These are phyloP conservation scores for Trilocha varians DNA, from an alignment of 2,888 invertebrate species.

Conservation along the genomic window DNA sequence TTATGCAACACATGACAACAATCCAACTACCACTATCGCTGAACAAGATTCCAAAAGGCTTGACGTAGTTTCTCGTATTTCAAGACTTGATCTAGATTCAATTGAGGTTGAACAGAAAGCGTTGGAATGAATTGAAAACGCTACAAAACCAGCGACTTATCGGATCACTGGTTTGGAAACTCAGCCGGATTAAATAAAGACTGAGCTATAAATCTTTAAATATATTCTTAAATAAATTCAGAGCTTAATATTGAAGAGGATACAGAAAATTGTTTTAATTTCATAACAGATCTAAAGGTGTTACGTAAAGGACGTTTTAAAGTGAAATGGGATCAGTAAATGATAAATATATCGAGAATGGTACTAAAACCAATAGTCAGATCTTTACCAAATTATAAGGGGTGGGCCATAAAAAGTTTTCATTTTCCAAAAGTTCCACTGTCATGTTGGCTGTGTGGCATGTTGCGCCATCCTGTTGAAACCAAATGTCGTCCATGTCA, in stretches of 20 bases:
- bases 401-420: too few species aligned
- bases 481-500: too few species aligned
- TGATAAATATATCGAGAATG: too few species aligned
- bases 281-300: neutral
- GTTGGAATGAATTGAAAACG: neutral
- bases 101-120: constrained; percentile 2
- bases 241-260: neutral
- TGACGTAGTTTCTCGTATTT: neutral
- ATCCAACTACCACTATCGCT: too few species aligned
- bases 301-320: too few species aligned
- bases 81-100: constrained; percentile 2
- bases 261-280: neutral
- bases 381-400: too few species aligned
- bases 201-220: neutral
- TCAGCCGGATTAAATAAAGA: neutral
- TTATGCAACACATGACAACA: too few species aligned
- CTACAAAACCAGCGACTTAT: neutral
- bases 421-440: too few species aligned
- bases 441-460: too few species aligned
- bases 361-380: too few species aligned
- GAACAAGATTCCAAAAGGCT: neutral
- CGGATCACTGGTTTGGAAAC: neutral
- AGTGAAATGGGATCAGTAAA: too few species aligned
- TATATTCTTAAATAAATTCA: neutral
- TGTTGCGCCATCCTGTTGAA: too few species aligned